A percentile compares a stretch with the other conserved stretches of the same genome.
Conservation (phyloP, 1,140 invertebrate species). For the Hyles euphorbiae region DNA sequence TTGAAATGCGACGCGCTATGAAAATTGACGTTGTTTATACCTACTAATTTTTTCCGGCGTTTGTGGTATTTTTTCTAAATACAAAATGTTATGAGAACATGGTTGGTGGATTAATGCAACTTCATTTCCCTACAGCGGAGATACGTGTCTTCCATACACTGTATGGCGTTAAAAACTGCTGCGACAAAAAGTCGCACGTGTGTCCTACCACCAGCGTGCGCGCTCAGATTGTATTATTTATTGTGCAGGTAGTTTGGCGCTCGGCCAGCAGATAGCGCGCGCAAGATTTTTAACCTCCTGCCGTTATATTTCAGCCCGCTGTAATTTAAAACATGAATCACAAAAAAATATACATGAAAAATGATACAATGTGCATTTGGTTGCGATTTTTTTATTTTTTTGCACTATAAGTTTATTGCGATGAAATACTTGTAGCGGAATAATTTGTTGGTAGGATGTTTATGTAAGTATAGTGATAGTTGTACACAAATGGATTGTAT, state of each 20-base stretch:
- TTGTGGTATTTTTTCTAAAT: too few relatives aligned
- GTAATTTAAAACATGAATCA: conserved; percentile 60
- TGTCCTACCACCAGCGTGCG: conserved; percentile 9
- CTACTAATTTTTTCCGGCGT: too few relatives aligned
- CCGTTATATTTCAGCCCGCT: conserved; percentile 44
- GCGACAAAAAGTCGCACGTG: conserved; percentile 17
- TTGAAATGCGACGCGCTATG: too few relatives aligned
- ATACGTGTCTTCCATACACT: too few relatives aligned
- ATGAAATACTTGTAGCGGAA: too few relatives aligned
- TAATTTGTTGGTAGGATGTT: too few relatives aligned
- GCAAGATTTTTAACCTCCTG: conserved; percentile 55
- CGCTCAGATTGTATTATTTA: conserved; percentile 59
- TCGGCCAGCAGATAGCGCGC: conserved; percentile 52
- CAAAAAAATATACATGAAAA: conserved; percentile 36
- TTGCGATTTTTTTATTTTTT: neutral
- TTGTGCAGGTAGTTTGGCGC: conserved; percentile 63
- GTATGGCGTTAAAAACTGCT: neutral
- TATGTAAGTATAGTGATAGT: too few relatives aligned
- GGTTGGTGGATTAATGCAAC: too few relatives aligned
- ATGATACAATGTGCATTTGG: neutral
- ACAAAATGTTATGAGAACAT: too few relatives aligned
- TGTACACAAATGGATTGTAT: too few relatives aligned
- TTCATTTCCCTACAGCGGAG: too few relatives aligned
- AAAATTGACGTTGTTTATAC: too few relatives aligned
- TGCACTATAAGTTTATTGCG: neutral